Conservation (phyloP, 1,140 invertebrate species). For the Paraescarpia echinospica region DNA sequence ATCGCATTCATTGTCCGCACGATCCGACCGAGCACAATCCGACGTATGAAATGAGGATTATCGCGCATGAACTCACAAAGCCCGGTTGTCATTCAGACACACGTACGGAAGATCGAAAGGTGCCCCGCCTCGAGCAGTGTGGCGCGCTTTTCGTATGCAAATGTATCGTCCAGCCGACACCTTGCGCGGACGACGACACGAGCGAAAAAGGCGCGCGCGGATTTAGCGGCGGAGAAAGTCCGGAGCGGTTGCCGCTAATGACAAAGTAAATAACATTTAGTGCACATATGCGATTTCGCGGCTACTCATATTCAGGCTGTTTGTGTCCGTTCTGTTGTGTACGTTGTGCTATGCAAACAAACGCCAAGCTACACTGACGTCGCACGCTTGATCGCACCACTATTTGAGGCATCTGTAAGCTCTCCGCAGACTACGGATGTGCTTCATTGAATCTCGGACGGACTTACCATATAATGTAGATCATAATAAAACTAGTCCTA, state of each 20-base stretch:
- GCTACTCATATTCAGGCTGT: neutral
- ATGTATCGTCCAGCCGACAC: neutral
- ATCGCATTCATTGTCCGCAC: neutral
- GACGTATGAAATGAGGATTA: neutral
- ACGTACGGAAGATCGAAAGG: neutral
- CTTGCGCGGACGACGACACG: neutral
- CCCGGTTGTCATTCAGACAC: neutral
- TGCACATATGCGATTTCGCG: neutral
- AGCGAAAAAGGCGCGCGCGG: neutral
- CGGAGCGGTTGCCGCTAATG: neutral
- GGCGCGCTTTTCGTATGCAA: neutral
- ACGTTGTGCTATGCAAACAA: neutral
- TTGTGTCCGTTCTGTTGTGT: neutral
- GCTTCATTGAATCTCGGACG: neutral
- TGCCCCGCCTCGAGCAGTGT: neutral
- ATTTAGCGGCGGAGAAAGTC: neutral
- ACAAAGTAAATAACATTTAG: constrained; percentile 2
- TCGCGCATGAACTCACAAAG: neutral
- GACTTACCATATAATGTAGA: neutral
- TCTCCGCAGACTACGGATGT: neutral
- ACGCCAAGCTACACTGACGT: neutral
- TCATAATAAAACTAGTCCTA: neutral
- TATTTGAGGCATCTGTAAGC: neutral
- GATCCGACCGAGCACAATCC: neutral
- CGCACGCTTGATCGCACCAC: neutral